Conservation (phyloP, 2,797 vertebrate genomes). For the Scolopax bukidnonensis region DNA sequence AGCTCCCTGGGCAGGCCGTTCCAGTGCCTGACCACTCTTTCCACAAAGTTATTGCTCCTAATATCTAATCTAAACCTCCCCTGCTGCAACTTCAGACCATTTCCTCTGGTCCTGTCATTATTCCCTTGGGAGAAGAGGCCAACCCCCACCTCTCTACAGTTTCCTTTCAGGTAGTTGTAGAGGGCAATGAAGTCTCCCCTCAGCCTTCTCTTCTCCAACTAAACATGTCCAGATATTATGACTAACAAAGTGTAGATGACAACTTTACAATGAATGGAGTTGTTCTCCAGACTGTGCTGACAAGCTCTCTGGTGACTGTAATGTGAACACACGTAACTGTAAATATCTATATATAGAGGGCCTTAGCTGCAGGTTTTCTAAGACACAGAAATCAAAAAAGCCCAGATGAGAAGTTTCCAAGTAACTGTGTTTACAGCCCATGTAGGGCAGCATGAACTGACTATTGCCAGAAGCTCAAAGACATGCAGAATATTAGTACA, state of each 20-base stretch:
- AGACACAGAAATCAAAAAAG: background rate
- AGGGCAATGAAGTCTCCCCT: too few relatives aligned
- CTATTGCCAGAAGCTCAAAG: background rate
- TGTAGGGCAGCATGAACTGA: background rate
- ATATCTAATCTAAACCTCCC: too few relatives aligned
- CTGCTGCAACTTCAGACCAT: too few relatives aligned
- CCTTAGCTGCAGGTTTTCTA: background rate
- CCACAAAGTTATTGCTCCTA: too few relatives aligned
- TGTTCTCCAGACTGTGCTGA: background rate
- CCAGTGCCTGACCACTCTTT: too few relatives aligned
- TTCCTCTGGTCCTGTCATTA: too few relatives aligned
- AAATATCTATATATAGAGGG: background rate
- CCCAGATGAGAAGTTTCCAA: background rate
- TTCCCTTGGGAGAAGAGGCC: too few relatives aligned
- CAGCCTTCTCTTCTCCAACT: too few relatives aligned
- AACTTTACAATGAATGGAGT: background rate
- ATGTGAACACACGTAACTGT: background rate
- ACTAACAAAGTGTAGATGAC: background rate
- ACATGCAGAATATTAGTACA: background rate
- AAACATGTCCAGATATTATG: background rate
- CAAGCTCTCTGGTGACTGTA: background rate
- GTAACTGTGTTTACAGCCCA: background rate
- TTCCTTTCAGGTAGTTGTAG: too few relatives aligned
- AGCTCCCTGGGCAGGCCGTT: too few relatives aligned
- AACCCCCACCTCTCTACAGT: too few relatives aligned